A percentile compares a stretch with the other conserved stretches of the same genome.
These are phyloP conservation scores for Elaphurus davidianus DNA, from an alignment of 2,113 vertebrate genomes.

Conservation along the genomic window DNA sequence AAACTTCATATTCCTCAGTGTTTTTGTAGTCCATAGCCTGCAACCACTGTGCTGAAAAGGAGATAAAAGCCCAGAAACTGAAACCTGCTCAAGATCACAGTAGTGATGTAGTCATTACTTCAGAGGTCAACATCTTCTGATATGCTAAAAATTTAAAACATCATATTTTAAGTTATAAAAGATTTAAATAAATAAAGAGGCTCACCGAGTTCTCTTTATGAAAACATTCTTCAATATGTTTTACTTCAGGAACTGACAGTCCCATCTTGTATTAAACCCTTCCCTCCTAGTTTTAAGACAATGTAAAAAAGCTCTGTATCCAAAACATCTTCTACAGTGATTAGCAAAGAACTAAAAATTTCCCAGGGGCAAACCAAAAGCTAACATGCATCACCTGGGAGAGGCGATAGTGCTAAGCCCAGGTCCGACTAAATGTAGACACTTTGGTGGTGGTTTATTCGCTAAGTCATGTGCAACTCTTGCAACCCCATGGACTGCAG, in stretches of 20 bases:
- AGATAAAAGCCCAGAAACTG: neutral
- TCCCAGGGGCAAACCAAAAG: neutral
- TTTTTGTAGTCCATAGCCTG: neutral
- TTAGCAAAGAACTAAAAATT: neutral
- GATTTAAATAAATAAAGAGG: slow-evolving; percentile 24
- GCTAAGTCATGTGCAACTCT: neutral
- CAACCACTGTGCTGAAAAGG: slow-evolving; percentile 10
- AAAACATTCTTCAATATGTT: slow-evolving; percentile 7
- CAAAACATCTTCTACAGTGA: neutral
- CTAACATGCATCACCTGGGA: neutral
- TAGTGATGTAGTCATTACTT: neutral
- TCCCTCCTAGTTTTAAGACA: slow-evolving; percentile 1
- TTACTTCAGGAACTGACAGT: neutral
- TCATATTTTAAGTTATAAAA: slow-evolving; percentile 4
- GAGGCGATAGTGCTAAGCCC: neutral
- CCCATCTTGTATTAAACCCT: neutral
- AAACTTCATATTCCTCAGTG: neutral
- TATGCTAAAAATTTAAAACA: neutral
- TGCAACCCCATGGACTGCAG: neutral
- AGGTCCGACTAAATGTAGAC: neutral
- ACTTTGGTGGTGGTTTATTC: neutral
- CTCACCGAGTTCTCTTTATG: neutral
- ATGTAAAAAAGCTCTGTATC: neutral
- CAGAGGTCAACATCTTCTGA: slow-evolving; percentile 16
- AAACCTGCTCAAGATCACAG: slow-evolving; percentile 19